A percentile compares a stretch with the other conserved stretches of the same genome.
These are phyloP conservation scores for Cotesia congregata DNA, from an alignment of 2,888 invertebrate species.

Conservation along the genomic window DNA sequence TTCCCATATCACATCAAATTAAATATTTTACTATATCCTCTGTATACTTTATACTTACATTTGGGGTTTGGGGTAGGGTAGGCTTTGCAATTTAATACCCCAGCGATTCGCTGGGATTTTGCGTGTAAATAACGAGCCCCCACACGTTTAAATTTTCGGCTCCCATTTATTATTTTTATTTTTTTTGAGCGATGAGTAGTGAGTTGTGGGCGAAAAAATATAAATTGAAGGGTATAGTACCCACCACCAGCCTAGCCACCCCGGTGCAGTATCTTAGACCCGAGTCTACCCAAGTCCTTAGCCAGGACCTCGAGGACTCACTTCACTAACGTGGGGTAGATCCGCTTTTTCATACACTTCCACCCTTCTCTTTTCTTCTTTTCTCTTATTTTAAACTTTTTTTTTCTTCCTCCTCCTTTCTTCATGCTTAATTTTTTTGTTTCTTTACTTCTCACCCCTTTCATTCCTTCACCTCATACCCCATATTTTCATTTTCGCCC, in stretches of 20 bases:
- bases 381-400: not conserved
- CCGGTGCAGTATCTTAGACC: slow-evolving; percentile 8
- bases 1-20: not conserved
- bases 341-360: slow-evolving; percentile 23
- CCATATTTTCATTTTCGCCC: not conserved
- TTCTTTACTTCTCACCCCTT: slow-evolving; percentile 29
- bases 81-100: not conserved
- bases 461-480: slow-evolving; percentile 37
- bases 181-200: slow-evolving; percentile 6
- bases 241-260: not conserved
- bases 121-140: slow-evolving; percentile 4
- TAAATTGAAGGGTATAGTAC: slow-evolving; percentile 28
- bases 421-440: slow-evolving; percentile 6
- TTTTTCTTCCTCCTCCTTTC: not conserved
- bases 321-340: slow-evolving; percentile 28
- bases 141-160: not conserved
- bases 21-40: not conserved
- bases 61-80: not conserved
- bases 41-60: not conserved
- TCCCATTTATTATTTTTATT: slow-evolving; percentile 2
- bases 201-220: slow-evolving; percentile 15
- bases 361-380: slow-evolving; percentile 26
- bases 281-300: slow-evolving; percentile 40
- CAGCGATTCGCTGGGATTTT: not conserved
- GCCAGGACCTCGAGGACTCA: slow-evolving; percentile 41